These are phyloP conservation scores for Tyrophagus putrescentiae DNA, from an alignment of 1,140 invertebrate genomes.

Conservation along the genomic window DNA sequence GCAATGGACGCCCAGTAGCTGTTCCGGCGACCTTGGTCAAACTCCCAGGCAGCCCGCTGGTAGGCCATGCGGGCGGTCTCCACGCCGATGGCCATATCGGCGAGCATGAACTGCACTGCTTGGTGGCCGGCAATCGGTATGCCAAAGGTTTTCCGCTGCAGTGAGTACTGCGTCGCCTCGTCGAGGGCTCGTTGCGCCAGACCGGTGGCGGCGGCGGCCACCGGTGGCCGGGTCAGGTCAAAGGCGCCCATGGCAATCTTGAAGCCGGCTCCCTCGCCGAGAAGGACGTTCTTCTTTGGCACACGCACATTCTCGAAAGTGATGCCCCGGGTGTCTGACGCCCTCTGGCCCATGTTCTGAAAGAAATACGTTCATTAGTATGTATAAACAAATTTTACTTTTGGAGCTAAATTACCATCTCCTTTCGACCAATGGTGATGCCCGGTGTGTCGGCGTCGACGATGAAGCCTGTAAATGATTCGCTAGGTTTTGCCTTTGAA, in stretches of 20 bases:
- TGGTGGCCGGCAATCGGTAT: slow-evolving; percentile 57
- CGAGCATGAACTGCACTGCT: slow-evolving; percentile 82
- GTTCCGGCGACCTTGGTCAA: slow-evolving; percentile 59
- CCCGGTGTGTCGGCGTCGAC: slow-evolving; percentile 78
- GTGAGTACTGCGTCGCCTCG: slow-evolving; percentile 80
- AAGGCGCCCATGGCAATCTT: slow-evolving; percentile 94
- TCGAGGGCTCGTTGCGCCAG: slow-evolving; percentile 74
- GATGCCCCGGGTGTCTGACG: slow-evolving; percentile 84
- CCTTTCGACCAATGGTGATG: slow-evolving; percentile 75
- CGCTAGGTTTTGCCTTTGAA: slow-evolving; percentile 72
- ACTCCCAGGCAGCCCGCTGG: slow-evolving; percentile 71
- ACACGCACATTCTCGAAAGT: slow-evolving; percentile 94
- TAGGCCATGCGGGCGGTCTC: slow-evolving; percentile 72
- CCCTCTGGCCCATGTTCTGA: slow-evolving; percentile 90
- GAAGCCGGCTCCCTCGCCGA: slow-evolving; percentile 58
- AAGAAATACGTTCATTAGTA: no score
- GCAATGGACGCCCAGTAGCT: slow-evolving; percentile 80
- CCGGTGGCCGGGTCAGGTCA: slow-evolving; percentile 77
- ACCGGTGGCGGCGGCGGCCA: slow-evolving; percentile 57
- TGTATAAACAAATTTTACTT: no score
- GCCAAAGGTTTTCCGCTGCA: slow-evolving; percentile 88
- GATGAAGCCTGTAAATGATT: slow-evolving; percentile 91
- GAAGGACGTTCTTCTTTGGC: slow-evolving; percentile 82
- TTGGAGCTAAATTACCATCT: no score
- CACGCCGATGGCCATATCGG: slow-evolving; percentile 84